Evolutionary conservation across 92 coral and sea anemone species (phyloP).

Genomic region (Parazoanthus darwini): DNA sequence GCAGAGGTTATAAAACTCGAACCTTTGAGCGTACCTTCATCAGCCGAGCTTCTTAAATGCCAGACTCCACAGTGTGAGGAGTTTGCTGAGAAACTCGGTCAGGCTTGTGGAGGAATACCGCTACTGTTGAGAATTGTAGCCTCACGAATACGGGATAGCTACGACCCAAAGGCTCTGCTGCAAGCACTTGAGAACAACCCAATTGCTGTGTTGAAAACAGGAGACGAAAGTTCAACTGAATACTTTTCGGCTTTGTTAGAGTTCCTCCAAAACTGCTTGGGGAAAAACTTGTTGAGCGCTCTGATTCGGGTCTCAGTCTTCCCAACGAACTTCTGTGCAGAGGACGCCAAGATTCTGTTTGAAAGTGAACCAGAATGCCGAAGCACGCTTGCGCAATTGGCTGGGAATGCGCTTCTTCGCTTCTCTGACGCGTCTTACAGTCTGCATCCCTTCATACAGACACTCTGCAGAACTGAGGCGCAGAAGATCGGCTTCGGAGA

Average conservation of each 20-base stretch:
- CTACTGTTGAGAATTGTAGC: conserved; percentile 61
- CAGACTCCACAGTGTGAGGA: conserved; percentile 14
- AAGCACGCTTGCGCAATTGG: conserved; percentile 34
- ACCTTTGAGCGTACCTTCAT: neutral
- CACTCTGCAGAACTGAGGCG: conserved; percentile 58
- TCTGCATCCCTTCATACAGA: conserved; percentile 71
- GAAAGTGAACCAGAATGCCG: conserved; percentile 33
- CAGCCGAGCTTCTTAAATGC: conserved; percentile 7
- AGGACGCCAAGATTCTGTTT: conserved; percentile 62
- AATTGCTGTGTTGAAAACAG: conserved; percentile 32
- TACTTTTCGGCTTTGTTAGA: conserved; percentile 40
- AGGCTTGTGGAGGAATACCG: conserved; percentile 68
- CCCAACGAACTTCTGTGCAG: conserved; percentile 57
- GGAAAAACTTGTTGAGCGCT: conserved; percentile 42
- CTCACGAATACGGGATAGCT: conserved; percentile 48
- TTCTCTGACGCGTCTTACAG: conserved; percentile 55
- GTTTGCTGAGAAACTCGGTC: conserved; percentile 49
- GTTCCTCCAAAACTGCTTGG: conserved; percentile 57
- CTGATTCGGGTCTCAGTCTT: conserved; percentile 61
- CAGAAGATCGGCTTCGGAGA: conserved; percentile 25
- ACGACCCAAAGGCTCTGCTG: conserved; percentile 35
- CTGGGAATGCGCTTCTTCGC: conserved; percentile 64
- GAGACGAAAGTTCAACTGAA: conserved; percentile 22
- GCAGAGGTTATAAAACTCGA: neutral
- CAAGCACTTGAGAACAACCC: conserved; percentile 46